Evolutionary conservation across 1,140 invertebrate species (phyloP), one percentile per base, ranked within the genome.

Genomic region (Hycleus phaleratus): DNA sequence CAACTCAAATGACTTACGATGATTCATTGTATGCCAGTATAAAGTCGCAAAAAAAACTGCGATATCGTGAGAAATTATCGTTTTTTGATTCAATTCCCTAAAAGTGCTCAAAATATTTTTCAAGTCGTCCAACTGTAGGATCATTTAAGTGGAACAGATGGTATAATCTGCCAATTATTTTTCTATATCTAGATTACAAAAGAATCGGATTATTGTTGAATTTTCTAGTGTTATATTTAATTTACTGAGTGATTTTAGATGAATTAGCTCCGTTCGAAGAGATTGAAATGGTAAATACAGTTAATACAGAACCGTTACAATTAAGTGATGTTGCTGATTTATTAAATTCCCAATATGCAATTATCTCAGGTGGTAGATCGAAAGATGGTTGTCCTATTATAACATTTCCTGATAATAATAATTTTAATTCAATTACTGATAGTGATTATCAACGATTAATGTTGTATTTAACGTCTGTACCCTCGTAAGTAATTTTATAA

Each of bases 401-500:
- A 66, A 95, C 91, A 58, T 95, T 97, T 77, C 93, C 95, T 46
- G 94, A 97, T 77, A 83, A 89, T 71, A 86, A 86, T 68, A 91
- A 90, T 76, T 92, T 93, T 74, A 84, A 89, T 68, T 79, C 85
- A 47, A 77, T 97, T 42, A 81, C 81, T 38, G 90, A 95, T 67
- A 81, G 85, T 45, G 91, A 97, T 70, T 97, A 96, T 77, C 85
- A 90, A 69, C 86, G 91, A 72, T 83, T 97, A 59, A 86, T 97
- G 74, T 82, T 91, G 66, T 98, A 97, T 80, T 85, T 97, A 68
- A 93, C 93, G 58, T 93, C 91, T 70, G 90, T 97, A 65, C 91
- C 93, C 74, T 88, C 92, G 89, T 92, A 79, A 88, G 86, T 84
- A 12, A 7, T 39, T 51, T 7, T 26, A 11, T 45, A 11, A 26